Conservation (phyloP, 1,140 invertebrate genomes). For the Pseudomyrmex pallidus region DNA sequence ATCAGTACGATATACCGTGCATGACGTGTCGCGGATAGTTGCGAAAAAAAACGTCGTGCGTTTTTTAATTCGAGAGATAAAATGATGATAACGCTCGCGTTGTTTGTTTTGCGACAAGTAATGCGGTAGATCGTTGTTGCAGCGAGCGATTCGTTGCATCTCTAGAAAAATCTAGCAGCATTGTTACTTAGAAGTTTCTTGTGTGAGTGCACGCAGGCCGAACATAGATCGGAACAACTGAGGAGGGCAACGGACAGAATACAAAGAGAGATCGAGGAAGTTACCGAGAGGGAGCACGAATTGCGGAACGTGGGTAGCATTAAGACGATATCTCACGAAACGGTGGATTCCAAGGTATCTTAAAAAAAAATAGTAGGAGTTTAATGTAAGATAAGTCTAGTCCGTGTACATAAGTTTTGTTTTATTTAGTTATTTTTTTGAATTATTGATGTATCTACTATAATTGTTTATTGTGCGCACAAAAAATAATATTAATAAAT, state of each 20-base stretch:
- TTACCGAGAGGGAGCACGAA: slow-evolving; percentile 88
- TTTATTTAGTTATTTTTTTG: too few relatives aligned
- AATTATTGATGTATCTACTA: too few relatives aligned
- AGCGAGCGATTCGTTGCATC: slow-evolving; percentile 18
- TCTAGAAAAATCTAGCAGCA: neutral
- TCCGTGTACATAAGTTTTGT: too few relatives aligned
- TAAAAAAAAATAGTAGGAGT: neutral
- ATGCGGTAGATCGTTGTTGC: slow-evolving; percentile 2
- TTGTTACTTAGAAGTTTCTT: slow-evolving; percentile 1
- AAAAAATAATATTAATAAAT: neutral
- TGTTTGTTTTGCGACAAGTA: slow-evolving; percentile 8
- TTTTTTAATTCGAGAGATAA: slow-evolving; percentile 42
- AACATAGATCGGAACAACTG: slow-evolving; percentile 78
- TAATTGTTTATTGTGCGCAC: neutral
- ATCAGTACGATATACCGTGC: neutral
- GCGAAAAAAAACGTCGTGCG: slow-evolving; percentile 3
- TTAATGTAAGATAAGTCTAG: too few relatives aligned
- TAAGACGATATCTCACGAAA: slow-evolving; percentile 80
- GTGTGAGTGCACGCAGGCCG: slow-evolving; percentile 66
- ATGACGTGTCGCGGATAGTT: slow-evolving; percentile 1
- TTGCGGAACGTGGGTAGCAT: slow-evolving; percentile 87
- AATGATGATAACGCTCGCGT: slow-evolving; percentile 15
- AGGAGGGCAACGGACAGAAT: slow-evolving; percentile 85
- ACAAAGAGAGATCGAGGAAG: slow-evolving; percentile 89
- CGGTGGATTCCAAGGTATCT: slow-evolving; percentile 79